Evolutionary conservation across 2,113 vertebrate species (phyloP), one percentile per base, ranked within the genome.

Genomic region (Rhinopomastus cyanomelas): DNA sequence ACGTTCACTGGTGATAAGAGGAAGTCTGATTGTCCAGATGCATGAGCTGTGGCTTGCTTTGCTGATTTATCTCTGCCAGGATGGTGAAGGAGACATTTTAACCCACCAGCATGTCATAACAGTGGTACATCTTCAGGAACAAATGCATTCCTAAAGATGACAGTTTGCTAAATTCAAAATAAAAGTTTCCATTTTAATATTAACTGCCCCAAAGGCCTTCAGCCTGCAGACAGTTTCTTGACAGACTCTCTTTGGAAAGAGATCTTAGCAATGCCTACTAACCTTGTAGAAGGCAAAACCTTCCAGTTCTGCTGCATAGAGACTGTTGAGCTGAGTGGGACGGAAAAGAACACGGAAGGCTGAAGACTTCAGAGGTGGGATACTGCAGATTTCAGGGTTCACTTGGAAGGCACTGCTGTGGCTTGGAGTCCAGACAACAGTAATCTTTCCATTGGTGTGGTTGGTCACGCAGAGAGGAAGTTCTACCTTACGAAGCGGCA

Each of bases 251-350:
- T 85, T 52, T 74, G 22, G 37, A 36, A 69, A n/a, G 26, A 34
- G 29, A 6, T 56, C 23, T 66, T 68, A 74, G 21, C 59, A 78
- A 76, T 32, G 77, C 9, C 30, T 83, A 93, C 96, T 89, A 57
- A 99, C 98, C 98, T 98, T 98, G 72, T 98, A 97, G 51, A 97
- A 85, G n/a, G 98, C 98, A 30, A 99, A 99, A 78, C 98, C 99
- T 94, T 99, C 99, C 2, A 99, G 97, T 76, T 99, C 98, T 2
- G 88, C 97, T 9, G 95, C 96, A 5, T 98, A 98, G 57, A 99
- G 94, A 59, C 82, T 87, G 87, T 98, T 98, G 66, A 95, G 91
- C 86, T 97, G 93, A 52, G 96, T 90, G 1, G 99, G 98, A 18
- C 89, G 88, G 95, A 99, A 99, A 69, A 94, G 92, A 81, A 99